Base-by-base conservation (phyloP, 2,888 invertebrate genomes). In the Limnephilus auricula region DNA sequence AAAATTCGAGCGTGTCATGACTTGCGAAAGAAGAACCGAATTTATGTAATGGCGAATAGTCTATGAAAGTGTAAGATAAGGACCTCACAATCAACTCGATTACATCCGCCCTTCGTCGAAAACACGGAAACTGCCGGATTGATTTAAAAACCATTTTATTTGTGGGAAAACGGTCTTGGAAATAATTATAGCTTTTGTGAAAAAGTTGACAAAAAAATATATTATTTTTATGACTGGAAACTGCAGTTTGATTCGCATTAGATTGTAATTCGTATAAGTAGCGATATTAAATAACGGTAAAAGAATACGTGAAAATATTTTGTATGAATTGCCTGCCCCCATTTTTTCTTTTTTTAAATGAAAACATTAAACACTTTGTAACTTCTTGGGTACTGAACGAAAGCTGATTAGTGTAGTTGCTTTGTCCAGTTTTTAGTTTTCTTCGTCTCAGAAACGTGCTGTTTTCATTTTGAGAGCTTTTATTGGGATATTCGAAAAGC, bases 1-100 rank as follows among this genome's bases (percentile, higher is more conserved):
- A 92, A 92, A 92, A 92, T 92, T 92, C 90, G 90, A 86, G 91
- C 92, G 92, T 90, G 92, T 92, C 91, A 91, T 92, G 92, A 92
- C 92, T 92, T 87, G 92, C 92, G 90, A 92, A 92, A 92, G 86
- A 83, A 89, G 82, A 50, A 83, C 79, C 80, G 79, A 89, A 82
- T 89, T 40, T 79, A 89, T 85, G 85, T 91, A 89, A 90, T 85
- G 89, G 79, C 79, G 80, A 90, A 91, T 91, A 89, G 92, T 88
- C 89, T 40, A 88, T 89, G 86, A 78, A 89, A 91, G 90, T 90
- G 65, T 91, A 89, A 79, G 92, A 92, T 90, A 90, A 90, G 91
- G 82, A 82, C 89, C 85, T 88, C 40, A 91, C 92, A 92, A 92
- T 92, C 92, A 86, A 90, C 89, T 88, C 92, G 92, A 92, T 92